Evolutionary conservation across 2,888 invertebrate species (phyloP), one percentile per base, ranked within the genome.

Genomic region (Abrostola triplasia): DNA sequence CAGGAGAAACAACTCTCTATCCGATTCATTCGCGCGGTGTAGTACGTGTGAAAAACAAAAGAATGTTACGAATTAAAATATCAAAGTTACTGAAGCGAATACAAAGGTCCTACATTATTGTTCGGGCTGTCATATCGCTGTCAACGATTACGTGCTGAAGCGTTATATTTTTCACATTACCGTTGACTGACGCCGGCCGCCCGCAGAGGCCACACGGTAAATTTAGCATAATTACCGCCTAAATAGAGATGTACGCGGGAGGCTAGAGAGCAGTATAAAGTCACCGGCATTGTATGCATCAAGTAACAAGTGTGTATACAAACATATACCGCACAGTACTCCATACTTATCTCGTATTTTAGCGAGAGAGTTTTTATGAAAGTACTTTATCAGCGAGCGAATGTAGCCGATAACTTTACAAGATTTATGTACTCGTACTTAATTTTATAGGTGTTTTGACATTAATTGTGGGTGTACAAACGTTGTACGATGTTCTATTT

Each of bases 171-270:
- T 82, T 76, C 70, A 71, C 68, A 73, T 75, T 66, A 57, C 48
- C 64, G 67, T 64, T 63, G 63, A 66, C 41, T 53, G 65, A 53
- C 59, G 56, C 51, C 60, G 62, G 54, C 74, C 59, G 67, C 65
- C 66, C 67, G 66, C 61, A 80, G 79, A 84, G 84, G 83, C 68
- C 84, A 76, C 76, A 77, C 74, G 79, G 78, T 86, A 85, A 84
- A 84, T 87, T 85, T 83, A 82, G 83, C 84, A 79, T 86, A 85
- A 87, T 87, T 84, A 81, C 76, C 69, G 64, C 77, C 80, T 73
- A 80, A 83, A 84, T 73, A 79, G 76, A 75, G 59, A 70, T 63
- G 56, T 73, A 73, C 53, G 72, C 59, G 67, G 62, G 70, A 76
- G 67, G 67, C 75, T 67, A 59, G 51, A 41, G 54, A 53, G 55